Conservation (phyloP, 2,888 invertebrate species). For the Bombyx huttoni region DNA sequence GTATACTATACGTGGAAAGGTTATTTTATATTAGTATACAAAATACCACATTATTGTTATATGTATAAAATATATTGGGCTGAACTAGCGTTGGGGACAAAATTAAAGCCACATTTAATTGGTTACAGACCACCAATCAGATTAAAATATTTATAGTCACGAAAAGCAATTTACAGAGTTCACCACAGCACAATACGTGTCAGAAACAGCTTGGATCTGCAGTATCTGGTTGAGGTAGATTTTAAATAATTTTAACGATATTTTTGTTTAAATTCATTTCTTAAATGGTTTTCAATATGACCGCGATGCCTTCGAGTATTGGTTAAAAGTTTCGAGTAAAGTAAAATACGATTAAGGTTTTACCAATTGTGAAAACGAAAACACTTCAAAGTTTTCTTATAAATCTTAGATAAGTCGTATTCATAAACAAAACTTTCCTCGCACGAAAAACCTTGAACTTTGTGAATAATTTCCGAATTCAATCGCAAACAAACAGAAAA, state of each 20-base stretch:
- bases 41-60: not conserved
- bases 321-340: not conserved
- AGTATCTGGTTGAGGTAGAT: conserved; percentile 47
- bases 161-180: conserved; percentile 66
- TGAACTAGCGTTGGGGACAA: not conserved
- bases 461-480: conserved; percentile 28
- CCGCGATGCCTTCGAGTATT: not conserved
- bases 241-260: conserved; percentile 24
- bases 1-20: too few species aligned
- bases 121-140: conserved; percentile 62
- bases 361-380: not conserved
- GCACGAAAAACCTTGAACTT: conserved; percentile 14
- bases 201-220: conserved; percentile 54
- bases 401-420: not conserved
- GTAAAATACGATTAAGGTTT: not conserved
- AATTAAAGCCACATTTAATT: conserved; percentile 57
- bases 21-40: not conserved
- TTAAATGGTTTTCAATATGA: not conserved
- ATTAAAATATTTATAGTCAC: conserved; percentile 68
- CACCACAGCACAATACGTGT: conserved; percentile 60
- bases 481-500: conserved; percentile 34
- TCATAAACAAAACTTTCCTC: not conserved
- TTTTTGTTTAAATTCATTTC: conserved; percentile 18
- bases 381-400: not conserved
- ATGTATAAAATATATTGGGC: not conserved